phyloP scores from a whole-genome alignment of 2,888 invertebrate genomes.

The Eristalis tenax region DNA sequence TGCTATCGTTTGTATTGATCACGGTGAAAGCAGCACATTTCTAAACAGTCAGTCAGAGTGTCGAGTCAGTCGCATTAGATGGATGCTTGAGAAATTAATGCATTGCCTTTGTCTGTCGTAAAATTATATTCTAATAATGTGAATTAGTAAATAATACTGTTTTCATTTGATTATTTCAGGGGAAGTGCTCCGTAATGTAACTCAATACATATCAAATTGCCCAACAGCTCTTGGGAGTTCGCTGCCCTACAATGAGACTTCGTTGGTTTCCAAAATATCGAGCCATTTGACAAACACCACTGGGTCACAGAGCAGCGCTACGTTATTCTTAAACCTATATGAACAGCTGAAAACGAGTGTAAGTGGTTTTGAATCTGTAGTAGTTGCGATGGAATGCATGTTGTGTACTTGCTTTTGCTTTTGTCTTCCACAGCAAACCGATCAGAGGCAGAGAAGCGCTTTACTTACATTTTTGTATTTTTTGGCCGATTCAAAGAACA shows the following conservation, averaged over 20 bases:
- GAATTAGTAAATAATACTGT: constrained; percentile 4
- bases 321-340: constrained; percentile 75
- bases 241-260: constrained; percentile 76
- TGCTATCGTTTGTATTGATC: background rate
- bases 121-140: background rate
- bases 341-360: constrained; percentile 77
- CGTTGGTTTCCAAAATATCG: constrained; percentile 75
- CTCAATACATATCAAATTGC: constrained; percentile 76
- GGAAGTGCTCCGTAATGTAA: constrained; percentile 76
- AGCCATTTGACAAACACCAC: constrained; percentile 74
- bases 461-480: constrained; percentile 82
- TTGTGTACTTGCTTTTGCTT: background rate
- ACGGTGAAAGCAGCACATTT: constrained; percentile 14
- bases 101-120: constrained; percentile 56
- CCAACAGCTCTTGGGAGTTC: constrained; percentile 75
- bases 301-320: constrained; percentile 73
- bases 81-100: constrained; percentile 36
- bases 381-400: background rate
- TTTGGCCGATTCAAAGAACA: constrained; percentile 75
- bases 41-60: constrained; percentile 40
- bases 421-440: constrained; percentile 81
- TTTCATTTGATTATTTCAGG: constrained; percentile 72
- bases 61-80: constrained; percentile 27
- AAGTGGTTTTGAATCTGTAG: constrained; percentile 55
- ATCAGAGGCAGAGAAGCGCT: constrained; percentile 84